phyloP scores from a whole-genome alignment of 2,888 invertebrate genomes.

The Ptilodon capucinus region DNA sequence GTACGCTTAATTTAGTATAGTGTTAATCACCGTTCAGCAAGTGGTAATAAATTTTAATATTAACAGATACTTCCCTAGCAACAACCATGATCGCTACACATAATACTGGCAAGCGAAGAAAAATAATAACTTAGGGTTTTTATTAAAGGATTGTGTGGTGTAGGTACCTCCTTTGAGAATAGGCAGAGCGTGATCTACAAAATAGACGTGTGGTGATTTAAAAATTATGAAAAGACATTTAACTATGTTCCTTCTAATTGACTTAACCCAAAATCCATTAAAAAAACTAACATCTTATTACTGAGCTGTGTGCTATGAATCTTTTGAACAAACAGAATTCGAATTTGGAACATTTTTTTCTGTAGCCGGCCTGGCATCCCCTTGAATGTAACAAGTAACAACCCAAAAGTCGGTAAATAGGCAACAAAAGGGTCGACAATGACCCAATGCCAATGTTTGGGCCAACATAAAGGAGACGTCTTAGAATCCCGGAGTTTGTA shows the following conservation, averaged over 20 bases:
- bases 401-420: slow-evolving; percentile 81
- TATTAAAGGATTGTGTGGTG: not conserved
- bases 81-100: too few relatives aligned
- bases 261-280: slow-evolving; percentile 26
- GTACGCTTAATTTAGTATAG: too few relatives aligned
- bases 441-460: slow-evolving; percentile 78
- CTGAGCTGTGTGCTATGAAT: slow-evolving; percentile 50
- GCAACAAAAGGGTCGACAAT: slow-evolving; percentile 73
- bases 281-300: slow-evolving; percentile 48
- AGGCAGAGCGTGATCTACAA: not conserved
- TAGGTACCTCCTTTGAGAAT: not conserved
- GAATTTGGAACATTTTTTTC: slow-evolving; percentile 61
- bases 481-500: slow-evolving; percentile 52
- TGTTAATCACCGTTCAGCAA: too few relatives aligned
- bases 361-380: slow-evolving; percentile 53
- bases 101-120: too few relatives aligned
- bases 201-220: not conserved
- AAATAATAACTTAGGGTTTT: too few relatives aligned
- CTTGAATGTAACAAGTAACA: slow-evolving; percentile 66
- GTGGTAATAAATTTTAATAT: too few relatives aligned
- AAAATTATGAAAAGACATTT: not conserved
- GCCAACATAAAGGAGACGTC: slow-evolving; percentile 71
- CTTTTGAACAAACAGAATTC: slow-evolving; percentile 44
- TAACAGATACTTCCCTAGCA: too few relatives aligned
- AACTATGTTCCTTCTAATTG: slow-evolving; percentile 27